Evolutionary conservation across 2,797 vertebrate species (phyloP).

Genomic region (Oreortyx pictus): DNA sequence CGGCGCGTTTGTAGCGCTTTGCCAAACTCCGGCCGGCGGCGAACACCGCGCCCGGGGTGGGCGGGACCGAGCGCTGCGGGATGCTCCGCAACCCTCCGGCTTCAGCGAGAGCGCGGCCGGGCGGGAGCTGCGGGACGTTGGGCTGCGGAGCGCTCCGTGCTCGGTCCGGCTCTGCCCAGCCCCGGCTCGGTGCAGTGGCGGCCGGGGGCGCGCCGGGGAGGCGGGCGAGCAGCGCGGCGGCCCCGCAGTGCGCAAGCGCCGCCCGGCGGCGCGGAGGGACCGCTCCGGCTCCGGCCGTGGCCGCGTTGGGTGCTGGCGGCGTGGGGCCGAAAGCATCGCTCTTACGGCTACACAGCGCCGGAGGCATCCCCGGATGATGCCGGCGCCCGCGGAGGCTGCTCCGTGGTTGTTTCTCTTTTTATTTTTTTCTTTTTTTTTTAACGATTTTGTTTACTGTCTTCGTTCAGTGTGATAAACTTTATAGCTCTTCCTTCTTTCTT

Average conservation of each 20-base stretch:
- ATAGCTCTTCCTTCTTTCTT: not conserved
- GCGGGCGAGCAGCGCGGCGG: not conserved
- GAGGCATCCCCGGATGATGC: accelerated
- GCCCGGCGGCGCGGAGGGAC: not conserved
- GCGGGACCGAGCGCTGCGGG: not conserved
- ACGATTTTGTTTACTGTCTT: not conserved
- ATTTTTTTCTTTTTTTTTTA: not conserved
- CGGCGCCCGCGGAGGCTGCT: not conserved
- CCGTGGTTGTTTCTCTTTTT: accelerated
- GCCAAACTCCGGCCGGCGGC: too few relatives aligned
- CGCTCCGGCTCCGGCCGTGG: not conserved
- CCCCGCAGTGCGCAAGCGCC: slow-evolving; percentile 14
- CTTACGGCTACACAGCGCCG: not conserved
- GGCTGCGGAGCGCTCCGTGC: not conserved
- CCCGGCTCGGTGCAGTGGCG: not conserved
- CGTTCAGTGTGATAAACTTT: not conserved
- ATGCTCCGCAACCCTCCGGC: not conserved
- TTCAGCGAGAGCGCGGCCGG: not conserved
- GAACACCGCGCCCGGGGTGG: not conserved
- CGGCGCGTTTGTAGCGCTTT: too few relatives aligned
- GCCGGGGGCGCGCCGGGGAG: not conserved
- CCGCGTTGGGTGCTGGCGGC: not conserved
- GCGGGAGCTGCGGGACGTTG: not conserved
- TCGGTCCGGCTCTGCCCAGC: not conserved
- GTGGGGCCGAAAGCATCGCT: accelerated